Evolutionary conservation across 2,113 vertebrate genomes (phyloP), one percentile per base, ranked within the genome.

Genomic region (Rhea americana): DNA sequence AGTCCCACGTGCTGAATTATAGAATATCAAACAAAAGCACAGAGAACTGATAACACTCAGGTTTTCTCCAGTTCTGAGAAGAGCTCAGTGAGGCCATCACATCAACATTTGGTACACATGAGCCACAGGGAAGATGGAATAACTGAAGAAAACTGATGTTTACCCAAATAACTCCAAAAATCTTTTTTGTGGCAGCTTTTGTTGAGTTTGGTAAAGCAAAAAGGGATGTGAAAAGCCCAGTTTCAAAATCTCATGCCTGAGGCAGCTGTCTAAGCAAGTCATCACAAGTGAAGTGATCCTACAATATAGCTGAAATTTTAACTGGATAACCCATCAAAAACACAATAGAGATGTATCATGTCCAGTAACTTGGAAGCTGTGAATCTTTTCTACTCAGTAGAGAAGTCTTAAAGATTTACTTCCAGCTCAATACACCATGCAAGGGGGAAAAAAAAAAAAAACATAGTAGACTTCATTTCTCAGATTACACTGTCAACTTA

Each of bases 101-200:
- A 55, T 4, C 71, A 85, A 17, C 13, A 50, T 28, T 3, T 37
- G 13, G 32, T 25, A 28, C 3, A 1, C 4, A 20, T 11, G 45
- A 77, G 45, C 32, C 3, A 45, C 0, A 61, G 17, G 50, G 22
- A 79, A 58, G 48, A 39, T 0, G 19, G 26, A 30, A 1, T 21
- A 19, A 55, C 1, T 35, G 11, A 35, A 9, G 3, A 21, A 63
- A 87, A 50, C 3, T 6, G 24, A 0, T 45, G 58, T 18, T 74
- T 24, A 93, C 19, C 24, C 50, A 47, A 68, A 82, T 41, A 91
- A 56, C 35, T 37, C 7, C 18, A n/a, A n/a, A 45, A 41, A 72
- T 59, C 43, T 30, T 11, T 25, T 78, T 13, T 32, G 59, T 58
- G 41, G 41, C 7, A 53, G 39, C 18, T 35, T 83, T 56, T 28